Evolutionary conservation across 2,797 vertebrate genomes (phyloP), one percentile per base, ranked within the genome.

Genomic region (Eleutherodactylus coqui): DNA sequence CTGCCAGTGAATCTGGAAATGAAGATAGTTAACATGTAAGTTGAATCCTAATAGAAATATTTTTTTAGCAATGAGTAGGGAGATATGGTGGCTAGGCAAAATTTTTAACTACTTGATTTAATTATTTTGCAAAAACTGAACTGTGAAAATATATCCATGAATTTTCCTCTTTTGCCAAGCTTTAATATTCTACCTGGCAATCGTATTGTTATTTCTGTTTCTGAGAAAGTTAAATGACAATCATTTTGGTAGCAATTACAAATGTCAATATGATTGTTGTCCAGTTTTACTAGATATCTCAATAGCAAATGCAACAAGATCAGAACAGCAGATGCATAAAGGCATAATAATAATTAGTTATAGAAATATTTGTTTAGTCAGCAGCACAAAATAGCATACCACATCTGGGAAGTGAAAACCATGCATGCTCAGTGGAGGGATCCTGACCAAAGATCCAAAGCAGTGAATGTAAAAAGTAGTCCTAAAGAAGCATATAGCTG

Each of bases 1-100:
- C 55, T 69, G 79, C 49, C 34, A 38, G 43, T 3, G 51, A 49
- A 67, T 21, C 79, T 81, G 62, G 79, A 36, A 69, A 78, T 58
- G 34, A 78, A 76, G 27, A 76, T 51, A 64, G 64, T 82, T 82
- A 51, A 67, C 43, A 32, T 64, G 24, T 47, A 45, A 67, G 58
- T 19, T 64, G 34, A 38, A 79, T 79, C 53, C 60, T 43, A 67
- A 67, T 21, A 80, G 29, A 81, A 34, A 77, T 55, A 36, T 77
- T 36, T 45, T 77, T 58, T 24, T 24, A 36, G 32, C 32, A 55
- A 55, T 14, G 32, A 77, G 58, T 55, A 36, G 19, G 9, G 34
- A 77, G 32, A 53, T 77, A 55, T 55, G 19, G 29, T 77, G 49
- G 10, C 34, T 36, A 77, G 19, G 36, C 73, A 32, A 75, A 49